Conservation (phyloP, 2,113 vertebrate species). For the Halcyon senegalensis region DNA sequence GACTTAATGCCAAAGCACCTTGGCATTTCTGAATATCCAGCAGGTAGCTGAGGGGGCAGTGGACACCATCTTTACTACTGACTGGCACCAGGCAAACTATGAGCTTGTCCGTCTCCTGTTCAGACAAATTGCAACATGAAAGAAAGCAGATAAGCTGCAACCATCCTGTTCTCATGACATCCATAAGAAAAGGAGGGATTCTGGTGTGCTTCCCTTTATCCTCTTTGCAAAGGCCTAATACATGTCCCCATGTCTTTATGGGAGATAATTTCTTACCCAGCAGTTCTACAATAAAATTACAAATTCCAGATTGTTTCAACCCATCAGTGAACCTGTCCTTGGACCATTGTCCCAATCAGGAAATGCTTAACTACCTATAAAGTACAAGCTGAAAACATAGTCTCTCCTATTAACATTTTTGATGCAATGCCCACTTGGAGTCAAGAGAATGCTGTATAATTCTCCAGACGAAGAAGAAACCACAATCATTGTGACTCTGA, state of each 20-base stretch:
- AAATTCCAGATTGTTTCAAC: background rate
- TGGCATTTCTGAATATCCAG: background rate
- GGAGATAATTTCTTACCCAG: background rate
- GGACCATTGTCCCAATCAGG: background rate
- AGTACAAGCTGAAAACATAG: background rate
- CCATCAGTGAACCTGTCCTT: background rate
- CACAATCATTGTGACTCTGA: conserved; percentile 2
- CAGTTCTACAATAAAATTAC: background rate
- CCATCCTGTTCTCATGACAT: background rate
- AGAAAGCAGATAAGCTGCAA: background rate
- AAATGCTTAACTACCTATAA: conserved; percentile 10
- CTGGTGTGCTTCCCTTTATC: accelerated
- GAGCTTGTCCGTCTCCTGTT: background rate
- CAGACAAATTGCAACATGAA: background rate
- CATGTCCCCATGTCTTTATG: background rate
- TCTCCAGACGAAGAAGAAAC: conserved; percentile 13
- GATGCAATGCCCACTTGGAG: conserved; percentile 15
- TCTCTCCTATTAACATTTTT: conserved; percentile 37
- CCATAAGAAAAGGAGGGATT: background rate
- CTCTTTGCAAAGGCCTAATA: background rate
- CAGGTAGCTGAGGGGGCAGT: background rate
- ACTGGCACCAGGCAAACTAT: background rate
- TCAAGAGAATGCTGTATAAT: background rate
- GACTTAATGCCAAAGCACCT: background rate
- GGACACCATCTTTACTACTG: background rate